Percentiles rank a stretch among this genome's conserved stretches.
phyloP scores from a whole-genome alignment of 2,797 vertebrate genomes.

The Ctenosaura bakeri region DNA sequence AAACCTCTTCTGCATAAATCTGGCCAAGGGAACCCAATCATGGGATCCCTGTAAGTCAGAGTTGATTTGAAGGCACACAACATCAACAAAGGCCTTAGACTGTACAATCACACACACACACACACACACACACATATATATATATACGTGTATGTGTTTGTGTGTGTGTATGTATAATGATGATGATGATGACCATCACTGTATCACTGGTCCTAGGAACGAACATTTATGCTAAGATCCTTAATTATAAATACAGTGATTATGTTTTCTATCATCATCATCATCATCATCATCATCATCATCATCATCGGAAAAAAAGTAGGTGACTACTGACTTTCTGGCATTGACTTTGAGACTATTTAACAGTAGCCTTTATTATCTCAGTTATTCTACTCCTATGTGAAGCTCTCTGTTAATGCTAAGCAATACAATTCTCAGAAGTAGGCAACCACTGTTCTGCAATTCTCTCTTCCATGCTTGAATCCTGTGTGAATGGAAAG shows the following conservation, averaged over 20 bases:
- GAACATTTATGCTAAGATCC: too few relatives aligned
- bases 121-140: too few relatives aligned
- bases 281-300: neutral
- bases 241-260: too few relatives aligned
- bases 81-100: neutral
- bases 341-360: neutral
- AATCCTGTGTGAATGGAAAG: neutral
- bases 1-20: too few relatives aligned
- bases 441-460: neutral
- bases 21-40: too few relatives aligned
- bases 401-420: neutral
- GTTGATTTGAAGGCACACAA: too few relatives aligned
- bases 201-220: neutral
- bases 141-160: too few relatives aligned
- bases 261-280: too few relatives aligned
- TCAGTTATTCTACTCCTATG: neutral
- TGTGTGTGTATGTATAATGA: too few relatives aligned
- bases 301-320: neutral
- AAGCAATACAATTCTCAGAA: neutral
- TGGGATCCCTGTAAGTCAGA: too few relatives aligned
- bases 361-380: neutral
- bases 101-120: too few relatives aligned
- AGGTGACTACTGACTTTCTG: neutral
- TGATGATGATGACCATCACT: neutral
- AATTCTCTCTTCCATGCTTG: neutral